Conservation (phyloP, 2,113 vertebrate genomes). For the Dasyurus viverrinus region DNA sequence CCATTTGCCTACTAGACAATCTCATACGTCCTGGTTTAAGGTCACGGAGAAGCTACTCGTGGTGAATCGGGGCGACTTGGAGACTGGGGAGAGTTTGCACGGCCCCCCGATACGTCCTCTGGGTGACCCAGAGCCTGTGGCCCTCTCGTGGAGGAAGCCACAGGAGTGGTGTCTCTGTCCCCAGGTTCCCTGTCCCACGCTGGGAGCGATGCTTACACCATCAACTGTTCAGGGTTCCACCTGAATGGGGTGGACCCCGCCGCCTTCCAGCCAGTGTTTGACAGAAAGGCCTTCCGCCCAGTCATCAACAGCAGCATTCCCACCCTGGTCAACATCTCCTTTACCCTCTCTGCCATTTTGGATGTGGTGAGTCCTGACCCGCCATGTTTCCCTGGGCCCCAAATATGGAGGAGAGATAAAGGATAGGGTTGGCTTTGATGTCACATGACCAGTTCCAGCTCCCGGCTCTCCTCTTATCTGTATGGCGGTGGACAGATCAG, state of each 20-base stretch:
- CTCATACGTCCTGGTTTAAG: not conserved
- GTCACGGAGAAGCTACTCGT: not conserved
- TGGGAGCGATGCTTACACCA: conserved; percentile 34
- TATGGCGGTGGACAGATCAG: not conserved
- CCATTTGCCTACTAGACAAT: conserved; percentile 51
- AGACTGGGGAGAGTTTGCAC: not conserved
- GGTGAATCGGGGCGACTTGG: not conserved
- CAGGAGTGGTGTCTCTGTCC: not conserved
- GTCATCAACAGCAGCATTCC: conserved; percentile 86
- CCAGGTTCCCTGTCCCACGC: not conserved
- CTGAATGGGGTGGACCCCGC: conserved; percentile 77
- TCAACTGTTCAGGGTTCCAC: conserved; percentile 48
- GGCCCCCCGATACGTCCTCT: not conserved
- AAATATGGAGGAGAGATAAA: not conserved
- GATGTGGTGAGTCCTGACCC: conserved; percentile 84
- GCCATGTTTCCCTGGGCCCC: not conserved
- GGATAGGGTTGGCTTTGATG: not conserved
- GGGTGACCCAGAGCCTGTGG: not conserved
- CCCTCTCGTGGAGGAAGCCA: not conserved
- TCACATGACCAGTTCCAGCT: not conserved
- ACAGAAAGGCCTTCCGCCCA: conserved; percentile 85
- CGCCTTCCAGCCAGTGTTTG: conserved; percentile 85
- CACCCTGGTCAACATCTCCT: conserved; percentile 88
- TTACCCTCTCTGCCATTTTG: conserved; percentile 88
- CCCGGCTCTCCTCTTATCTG: not conserved